A percentile compares a stretch with the other conserved stretches of the same genome.
phyloP scores from a whole-genome alignment of 2,113 vertebrate species.

The Bostrychus sinensis region DNA sequence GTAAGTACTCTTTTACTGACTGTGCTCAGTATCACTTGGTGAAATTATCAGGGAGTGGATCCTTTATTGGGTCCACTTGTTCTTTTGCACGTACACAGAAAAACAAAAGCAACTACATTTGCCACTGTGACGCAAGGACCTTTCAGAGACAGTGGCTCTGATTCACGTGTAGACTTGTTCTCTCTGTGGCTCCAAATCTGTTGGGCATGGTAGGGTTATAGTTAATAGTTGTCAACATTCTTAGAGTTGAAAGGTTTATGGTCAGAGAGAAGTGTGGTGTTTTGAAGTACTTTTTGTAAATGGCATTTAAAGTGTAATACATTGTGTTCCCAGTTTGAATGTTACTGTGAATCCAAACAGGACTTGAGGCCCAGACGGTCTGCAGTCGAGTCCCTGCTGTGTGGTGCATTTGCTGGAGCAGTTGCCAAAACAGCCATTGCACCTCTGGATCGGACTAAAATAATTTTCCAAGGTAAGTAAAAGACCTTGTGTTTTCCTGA shows the following conservation, averaged over 20 bases:
- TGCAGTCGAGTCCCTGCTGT: slow-evolving; percentile 86
- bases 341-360: slow-evolving; percentile 64
- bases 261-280: background rate
- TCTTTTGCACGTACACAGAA: background rate
- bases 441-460: slow-evolving; percentile 96
- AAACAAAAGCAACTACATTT: background rate
- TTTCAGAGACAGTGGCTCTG: background rate
- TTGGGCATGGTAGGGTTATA: background rate
- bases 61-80: slow-evolving; percentile 41
- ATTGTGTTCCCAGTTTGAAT: background rate
- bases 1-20: background rate
- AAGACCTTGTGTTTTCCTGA: background rate
- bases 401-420: slow-evolving; percentile 92
- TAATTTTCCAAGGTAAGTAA: slow-evolving; percentile 95
- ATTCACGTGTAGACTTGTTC: background rate
- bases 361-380: slow-evolving; percentile 79
- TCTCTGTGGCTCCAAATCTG: background rate
- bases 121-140: background rate
- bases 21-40: background rate
- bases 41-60: slow-evolving; percentile 26
- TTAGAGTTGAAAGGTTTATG: background rate
- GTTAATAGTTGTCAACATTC: background rate
- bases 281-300: background rate
- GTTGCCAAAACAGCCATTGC: slow-evolving; percentile 96
- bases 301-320: background rate